Evolutionary conservation across 2,797 vertebrate genomes (phyloP), one percentile per base, ranked within the genome.

Genomic region (Poeciliopsis paucimaculata): DNA sequence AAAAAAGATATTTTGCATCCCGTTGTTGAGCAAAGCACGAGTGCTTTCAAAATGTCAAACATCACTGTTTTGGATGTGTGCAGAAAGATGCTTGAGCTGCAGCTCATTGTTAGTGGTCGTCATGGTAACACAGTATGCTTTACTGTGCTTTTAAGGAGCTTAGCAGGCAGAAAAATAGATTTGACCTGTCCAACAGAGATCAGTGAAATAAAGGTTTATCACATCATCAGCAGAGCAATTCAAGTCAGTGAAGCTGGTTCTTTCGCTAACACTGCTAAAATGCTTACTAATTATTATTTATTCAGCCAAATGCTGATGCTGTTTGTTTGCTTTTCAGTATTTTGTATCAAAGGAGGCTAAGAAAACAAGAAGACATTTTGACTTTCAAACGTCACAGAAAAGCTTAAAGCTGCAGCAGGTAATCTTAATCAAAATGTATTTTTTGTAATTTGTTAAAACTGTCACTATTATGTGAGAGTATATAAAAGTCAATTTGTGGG

Each of bases 51-150:
- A 79, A 66, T 16, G 34, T 7, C 8, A 49, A 28, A 45, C 75
- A 31, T 43, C 18, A 78, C 41, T n/a, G 15, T 66, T 49, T 66
- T 73, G 36, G 72, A 70, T 8, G 28, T 53, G 53, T 41, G 15
- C 26, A 43, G 34, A 81, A 64, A 73, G 70, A 72, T 49, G 39
- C 28, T 60, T 12, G 15, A 72, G 47, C 72, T 75, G 55, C 49
- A 75, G 74, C 47, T 47, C 80, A 73, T 53, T 28, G 41, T 62
- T 41, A 51, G 36, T 4, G 20, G 57, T 77, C 20, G 71, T 5
- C 75, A 82, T 55, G 10, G 80, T n/a, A 51, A 57, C 75, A 81
- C 66, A 76, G 71, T 39, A 41, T 60, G 43, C 74, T 62, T 75
- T 72, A 57, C 41, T 6, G 31, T 39, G 53, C 26, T 76, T 68